These are phyloP conservation scores for Takifugu bimaculatus DNA, from an alignment of 2,113 vertebrate genomes.

Conservation along the genomic window DNA sequence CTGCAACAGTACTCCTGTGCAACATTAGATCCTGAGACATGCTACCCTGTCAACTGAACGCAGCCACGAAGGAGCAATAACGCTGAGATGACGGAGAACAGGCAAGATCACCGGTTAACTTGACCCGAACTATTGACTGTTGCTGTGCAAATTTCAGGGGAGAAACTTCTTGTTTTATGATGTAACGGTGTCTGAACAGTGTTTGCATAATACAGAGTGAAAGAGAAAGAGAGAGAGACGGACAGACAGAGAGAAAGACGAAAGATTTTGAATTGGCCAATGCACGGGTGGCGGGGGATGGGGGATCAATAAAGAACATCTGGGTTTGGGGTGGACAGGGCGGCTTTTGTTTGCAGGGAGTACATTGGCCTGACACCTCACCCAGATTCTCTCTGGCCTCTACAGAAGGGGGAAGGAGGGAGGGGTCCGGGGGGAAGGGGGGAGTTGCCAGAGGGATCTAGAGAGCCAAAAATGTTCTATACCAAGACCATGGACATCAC, in stretches of 20 bases:
- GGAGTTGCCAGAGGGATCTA: conserved; percentile 20
- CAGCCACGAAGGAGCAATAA: conserved; percentile 37
- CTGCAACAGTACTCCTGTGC: conserved; percentile 66
- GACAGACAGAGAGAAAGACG: neutral
- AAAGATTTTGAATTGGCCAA: conserved; percentile 53
- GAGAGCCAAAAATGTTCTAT: conserved; percentile 1
- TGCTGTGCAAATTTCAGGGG: conserved; percentile 32
- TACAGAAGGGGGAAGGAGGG: conserved; percentile 37
- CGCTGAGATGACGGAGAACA: too few species aligned
- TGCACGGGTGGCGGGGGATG: conserved; percentile 50
- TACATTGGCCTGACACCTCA: conserved; percentile 66
- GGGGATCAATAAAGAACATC: conserved; percentile 76
- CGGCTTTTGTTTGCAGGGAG: conserved; percentile 63
- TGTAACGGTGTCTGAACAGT: conserved; percentile 19
- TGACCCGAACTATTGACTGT: conserved; percentile 26
- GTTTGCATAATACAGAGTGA: neutral
- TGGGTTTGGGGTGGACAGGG: conserved; percentile 69
- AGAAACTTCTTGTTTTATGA: conserved; percentile 35
- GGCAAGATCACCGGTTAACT: neutral
- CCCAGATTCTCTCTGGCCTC: conserved; percentile 58
- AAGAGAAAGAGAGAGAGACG: conserved; percentile 31
- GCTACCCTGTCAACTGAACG: conserved; percentile 75
- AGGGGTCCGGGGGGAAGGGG: conserved; percentile 16
- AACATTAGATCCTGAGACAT: conserved; percentile 65
- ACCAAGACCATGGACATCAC: too few species aligned